A percentile compares a stretch with the other conserved stretches of the same genome.
These are phyloP conservation scores for Mionectes olivaceus DNA, from an alignment of 2,797 vertebrate species.

Conservation along the genomic window DNA sequence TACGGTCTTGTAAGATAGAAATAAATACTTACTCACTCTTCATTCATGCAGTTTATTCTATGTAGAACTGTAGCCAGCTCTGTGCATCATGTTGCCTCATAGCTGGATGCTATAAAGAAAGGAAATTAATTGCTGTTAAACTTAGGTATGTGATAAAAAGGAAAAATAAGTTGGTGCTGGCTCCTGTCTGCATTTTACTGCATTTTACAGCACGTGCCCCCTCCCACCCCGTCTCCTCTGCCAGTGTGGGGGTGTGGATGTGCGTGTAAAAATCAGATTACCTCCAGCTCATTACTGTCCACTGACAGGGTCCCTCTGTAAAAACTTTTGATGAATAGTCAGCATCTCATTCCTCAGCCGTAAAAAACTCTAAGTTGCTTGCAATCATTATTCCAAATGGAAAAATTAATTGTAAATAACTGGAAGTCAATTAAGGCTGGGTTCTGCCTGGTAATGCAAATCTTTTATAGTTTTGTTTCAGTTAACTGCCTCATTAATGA, in stretches of 20 bases:
- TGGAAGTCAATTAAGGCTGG: conserved; percentile 80
- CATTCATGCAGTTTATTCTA: background rate
- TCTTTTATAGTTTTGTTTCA: conserved; percentile 84
- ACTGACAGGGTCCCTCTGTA: conserved; percentile 50
- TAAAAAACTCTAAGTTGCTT: conserved; percentile 52
- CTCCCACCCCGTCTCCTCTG: background rate
- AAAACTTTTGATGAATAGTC: conserved; percentile 76
- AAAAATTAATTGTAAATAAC: conserved; percentile 85
- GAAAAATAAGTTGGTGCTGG: background rate
- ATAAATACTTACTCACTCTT: conserved; percentile 12
- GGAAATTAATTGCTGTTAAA: conserved; percentile 3
- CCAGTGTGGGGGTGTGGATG: background rate
- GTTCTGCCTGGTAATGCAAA: conserved; percentile 80
- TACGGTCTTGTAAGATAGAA: background rate
- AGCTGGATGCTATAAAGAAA: background rate
- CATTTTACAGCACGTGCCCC: background rate
- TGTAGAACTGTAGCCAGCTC: background rate
- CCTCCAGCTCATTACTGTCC: conserved; percentile 40
- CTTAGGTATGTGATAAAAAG: background rate
- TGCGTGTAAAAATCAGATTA: background rate
- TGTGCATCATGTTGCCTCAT: background rate
- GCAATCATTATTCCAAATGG: conserved; percentile 81
- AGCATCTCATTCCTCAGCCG: conserved; percentile 64
- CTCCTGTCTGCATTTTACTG: background rate
- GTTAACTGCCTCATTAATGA: conserved; percentile 85